Percentiles rank a stretch among this genome's conserved stretches.
Evolutionary conservation across 2,113 vertebrate species (phyloP).

Genomic region (Haemorhous mexicanus): DNA sequence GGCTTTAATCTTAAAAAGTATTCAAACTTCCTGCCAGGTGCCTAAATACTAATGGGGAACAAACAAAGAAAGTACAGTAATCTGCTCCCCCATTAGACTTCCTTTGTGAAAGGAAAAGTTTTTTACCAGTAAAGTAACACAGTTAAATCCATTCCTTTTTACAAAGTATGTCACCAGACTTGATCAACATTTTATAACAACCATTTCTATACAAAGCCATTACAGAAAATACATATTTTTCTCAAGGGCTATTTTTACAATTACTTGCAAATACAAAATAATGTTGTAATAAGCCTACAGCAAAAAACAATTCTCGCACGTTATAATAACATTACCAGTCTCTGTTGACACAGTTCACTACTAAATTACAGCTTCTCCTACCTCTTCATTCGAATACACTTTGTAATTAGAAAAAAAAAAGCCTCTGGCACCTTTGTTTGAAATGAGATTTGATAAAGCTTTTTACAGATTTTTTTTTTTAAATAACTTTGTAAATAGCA

Average conservation of each 20-base stretch:
- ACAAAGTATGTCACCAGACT: neutral
- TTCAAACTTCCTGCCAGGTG: slow-evolving; percentile 75
- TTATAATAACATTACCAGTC: neutral
- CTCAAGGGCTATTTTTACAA: neutral
- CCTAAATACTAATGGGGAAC: slow-evolving; percentile 71
- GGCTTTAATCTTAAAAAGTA: slow-evolving; percentile 67
- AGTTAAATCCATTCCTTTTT: neutral
- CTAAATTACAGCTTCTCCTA: neutral
- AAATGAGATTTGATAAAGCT: neutral
- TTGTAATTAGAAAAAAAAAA: neutral
- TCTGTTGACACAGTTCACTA: neutral
- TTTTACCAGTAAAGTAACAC: slow-evolving; percentile 22
- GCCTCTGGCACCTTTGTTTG: neutral
- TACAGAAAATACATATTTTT: neutral
- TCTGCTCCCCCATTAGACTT: slow-evolving; percentile 45
- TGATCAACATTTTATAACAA: neutral
- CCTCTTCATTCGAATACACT: neutral
- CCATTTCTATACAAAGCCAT: neutral
- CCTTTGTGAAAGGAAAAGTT: slow-evolving; percentile 65
- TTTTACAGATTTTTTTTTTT: neutral
- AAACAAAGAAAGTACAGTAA: slow-evolving; percentile 65
- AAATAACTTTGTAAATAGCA: neutral
- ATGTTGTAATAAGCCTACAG: neutral
- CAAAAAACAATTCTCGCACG: neutral
- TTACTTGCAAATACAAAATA: neutral